phyloP scores from a whole-genome alignment of 2,113 vertebrate genomes.

The Dicrurus megarhynchus region DNA sequence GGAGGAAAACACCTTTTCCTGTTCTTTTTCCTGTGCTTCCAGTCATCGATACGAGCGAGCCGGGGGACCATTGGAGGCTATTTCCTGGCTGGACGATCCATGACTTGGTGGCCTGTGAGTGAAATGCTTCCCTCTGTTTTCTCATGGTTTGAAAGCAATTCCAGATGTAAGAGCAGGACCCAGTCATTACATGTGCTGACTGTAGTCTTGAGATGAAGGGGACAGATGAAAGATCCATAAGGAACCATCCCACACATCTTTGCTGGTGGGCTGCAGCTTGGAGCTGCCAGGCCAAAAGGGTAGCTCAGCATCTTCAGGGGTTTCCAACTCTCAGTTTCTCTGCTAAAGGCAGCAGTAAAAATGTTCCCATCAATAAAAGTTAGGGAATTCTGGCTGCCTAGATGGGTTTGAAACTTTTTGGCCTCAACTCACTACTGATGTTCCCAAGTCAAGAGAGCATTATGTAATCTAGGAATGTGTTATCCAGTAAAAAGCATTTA shows the following conservation, averaged over 20 bases:
- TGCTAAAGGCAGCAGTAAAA: background rate
- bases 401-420: background rate
- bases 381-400: background rate
- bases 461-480: background rate
- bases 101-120: constrained; percentile 97
- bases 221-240: background rate
- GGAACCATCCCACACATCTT: background rate
- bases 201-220: background rate
- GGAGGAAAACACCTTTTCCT: background rate
- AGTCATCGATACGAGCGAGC: constrained; percentile 86
- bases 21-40: background rate
- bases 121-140: background rate
- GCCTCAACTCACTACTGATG: background rate
- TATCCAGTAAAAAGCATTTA: background rate
- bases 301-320: background rate
- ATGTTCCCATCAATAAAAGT: background rate
- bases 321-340: background rate
- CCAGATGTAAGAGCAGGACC: background rate
- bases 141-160: background rate
- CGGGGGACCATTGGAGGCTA: constrained; percentile 87
- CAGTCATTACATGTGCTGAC: background rate
- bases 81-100: constrained; percentile 90
- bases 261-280: background rate
- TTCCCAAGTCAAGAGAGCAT: background rate
- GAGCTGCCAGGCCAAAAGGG: background rate